Conservation (phyloP, 2,113 vertebrate genomes). For the Tiliqua scincoides region DNA sequence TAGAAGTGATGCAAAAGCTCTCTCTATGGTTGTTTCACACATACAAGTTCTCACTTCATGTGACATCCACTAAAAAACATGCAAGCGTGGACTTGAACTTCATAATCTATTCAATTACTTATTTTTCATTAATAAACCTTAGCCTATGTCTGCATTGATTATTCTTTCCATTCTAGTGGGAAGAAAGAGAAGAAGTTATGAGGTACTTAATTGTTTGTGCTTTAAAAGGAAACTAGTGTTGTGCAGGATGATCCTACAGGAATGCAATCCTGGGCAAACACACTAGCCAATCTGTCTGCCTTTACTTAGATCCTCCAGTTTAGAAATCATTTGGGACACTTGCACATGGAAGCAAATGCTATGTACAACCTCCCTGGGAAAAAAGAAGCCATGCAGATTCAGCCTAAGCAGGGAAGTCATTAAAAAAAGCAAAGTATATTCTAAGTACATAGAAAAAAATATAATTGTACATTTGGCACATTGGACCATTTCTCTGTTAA, state of each 20-base stretch:
- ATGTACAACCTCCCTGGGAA: too few species aligned
- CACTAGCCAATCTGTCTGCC: neutral
- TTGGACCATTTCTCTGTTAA: slow-evolving; percentile 19
- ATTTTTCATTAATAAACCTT: neutral
- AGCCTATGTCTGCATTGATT: neutral
- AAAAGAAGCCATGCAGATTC: too few species aligned
- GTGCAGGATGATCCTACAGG: neutral
- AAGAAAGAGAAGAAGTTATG: neutral
- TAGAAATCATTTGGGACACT: neutral
- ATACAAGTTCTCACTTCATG: neutral
- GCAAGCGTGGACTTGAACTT: neutral
- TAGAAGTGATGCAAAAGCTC: neutral
- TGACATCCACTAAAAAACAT: neutral
- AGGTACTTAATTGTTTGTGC: neutral
- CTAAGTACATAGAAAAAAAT: too few species aligned
- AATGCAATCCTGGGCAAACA: neutral
- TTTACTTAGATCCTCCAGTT: neutral
- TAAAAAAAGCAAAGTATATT: too few species aligned
- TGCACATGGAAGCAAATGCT: too few species aligned
- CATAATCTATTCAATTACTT: too few species aligned
- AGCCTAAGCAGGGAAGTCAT: too few species aligned
- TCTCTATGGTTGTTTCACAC: neutral
- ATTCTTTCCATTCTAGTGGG: neutral
- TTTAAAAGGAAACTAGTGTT: neutral
- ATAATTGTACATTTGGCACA: neutral